A percentile compares a stretch with the other conserved stretches of the same genome.
Evolutionary conservation across 2,797 vertebrate species (phyloP).

Genomic region (Eidolon dupreanum): DNA sequence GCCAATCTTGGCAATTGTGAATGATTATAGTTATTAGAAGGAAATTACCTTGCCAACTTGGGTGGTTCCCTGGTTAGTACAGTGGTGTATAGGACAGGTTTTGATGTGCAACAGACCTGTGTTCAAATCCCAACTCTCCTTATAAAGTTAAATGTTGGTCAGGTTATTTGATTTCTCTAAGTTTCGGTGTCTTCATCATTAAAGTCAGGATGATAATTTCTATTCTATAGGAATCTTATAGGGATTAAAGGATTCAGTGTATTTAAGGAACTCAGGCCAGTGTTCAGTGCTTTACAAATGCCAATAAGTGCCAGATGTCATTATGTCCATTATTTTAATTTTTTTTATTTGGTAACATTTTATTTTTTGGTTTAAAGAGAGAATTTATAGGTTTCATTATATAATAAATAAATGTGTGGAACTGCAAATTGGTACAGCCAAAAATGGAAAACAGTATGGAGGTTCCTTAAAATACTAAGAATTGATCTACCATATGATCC

Average conservation of each 20-base stretch:
- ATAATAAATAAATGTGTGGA: not conserved
- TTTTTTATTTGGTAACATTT: not conserved
- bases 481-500: no score
- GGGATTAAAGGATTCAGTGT: not conserved
- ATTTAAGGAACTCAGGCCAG: not conserved
- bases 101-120: not conserved
- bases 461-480: no score
- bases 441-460: no score
- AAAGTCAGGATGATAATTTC: not conserved
- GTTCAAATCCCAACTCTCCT: not conserved
- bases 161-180: conserved; percentile 21
- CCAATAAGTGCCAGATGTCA: not conserved
- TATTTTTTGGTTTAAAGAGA: not conserved
- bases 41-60: not conserved
- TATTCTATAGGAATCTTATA: not conserved
- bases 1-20: not conserved
- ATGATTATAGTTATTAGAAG: not conserved
- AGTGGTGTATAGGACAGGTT: not conserved
- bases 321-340: not conserved
- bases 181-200: not conserved
- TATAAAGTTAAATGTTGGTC: not conserved
- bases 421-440: no score
- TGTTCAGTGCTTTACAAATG: not conserved
- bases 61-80: not conserved
- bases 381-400: not conserved